phyloP scores from a whole-genome alignment of 2,888 invertebrate genomes.

The Rotaria socialis region DNA sequence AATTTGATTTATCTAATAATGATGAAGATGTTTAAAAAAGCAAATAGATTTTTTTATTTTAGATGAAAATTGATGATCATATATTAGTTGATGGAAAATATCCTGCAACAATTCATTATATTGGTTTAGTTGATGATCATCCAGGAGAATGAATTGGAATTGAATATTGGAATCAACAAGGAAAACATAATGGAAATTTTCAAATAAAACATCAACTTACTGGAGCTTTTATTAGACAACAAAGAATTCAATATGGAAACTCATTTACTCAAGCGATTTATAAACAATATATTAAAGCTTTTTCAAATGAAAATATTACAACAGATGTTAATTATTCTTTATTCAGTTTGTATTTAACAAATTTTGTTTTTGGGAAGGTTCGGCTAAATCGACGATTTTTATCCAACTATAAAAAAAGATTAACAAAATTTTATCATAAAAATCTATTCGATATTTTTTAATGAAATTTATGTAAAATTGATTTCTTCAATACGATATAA shows the following conservation, averaged over 20 bases:
- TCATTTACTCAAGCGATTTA: not conserved
- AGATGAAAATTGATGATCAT: not conserved
- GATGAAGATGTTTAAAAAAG: constrained; percentile 34
- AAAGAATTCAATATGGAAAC: not conserved
- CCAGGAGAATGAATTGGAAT: not conserved
- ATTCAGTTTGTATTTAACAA: not conserved
- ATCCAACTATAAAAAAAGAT: too few species aligned
- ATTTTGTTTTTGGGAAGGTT: too few species aligned
- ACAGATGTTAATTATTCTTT: not conserved
- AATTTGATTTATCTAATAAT: not conserved
- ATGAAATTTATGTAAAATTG: too few species aligned
- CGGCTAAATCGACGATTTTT: too few species aligned
- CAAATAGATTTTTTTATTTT: not conserved
- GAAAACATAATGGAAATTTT: constrained; percentile 2
- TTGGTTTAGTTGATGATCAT: not conserved
- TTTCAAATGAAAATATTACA: not conserved
- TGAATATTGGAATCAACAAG: not conserved
- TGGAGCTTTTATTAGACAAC: not conserved
- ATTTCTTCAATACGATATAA: too few species aligned
- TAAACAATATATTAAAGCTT: not conserved
- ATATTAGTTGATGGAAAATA: not conserved
- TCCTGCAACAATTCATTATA: not conserved
- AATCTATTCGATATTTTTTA: too few species aligned
- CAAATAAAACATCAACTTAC: not conserved
- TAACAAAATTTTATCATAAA: too few species aligned